Evolutionary conservation across 2,888 invertebrate genomes (phyloP), one percentile per base, ranked within the genome.

Genomic region (Drosophila aldrichi): DNA sequence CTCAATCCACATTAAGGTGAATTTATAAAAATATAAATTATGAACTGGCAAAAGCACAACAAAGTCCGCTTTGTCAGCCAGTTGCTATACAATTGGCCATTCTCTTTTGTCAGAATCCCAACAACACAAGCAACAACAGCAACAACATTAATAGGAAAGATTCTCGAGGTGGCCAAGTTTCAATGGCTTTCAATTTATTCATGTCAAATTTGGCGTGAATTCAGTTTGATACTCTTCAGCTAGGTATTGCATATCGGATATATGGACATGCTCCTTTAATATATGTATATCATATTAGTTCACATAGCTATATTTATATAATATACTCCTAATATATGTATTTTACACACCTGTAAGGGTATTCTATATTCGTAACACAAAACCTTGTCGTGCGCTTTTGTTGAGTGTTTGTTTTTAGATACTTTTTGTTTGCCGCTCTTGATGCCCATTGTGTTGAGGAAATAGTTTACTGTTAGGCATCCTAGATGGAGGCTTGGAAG

Each of bases 181-280:
- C 76, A 71, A 71, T 85, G 69, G 70, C 68, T 81, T 72, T 73
- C 79, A 85, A 85, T 82, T 77, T 85, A 88, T 88, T 85, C 85
- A 84, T 84, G 79, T 82, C 69, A 82, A 82, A 77, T 87, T 87
- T 82, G 74, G 81, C 77, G 82, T 82, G 74, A 85, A 79, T 79
- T 79, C 75, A 62, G 77, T 77, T 79, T 52, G 55, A 71, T 67
- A 57, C 75, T 62, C 70, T 75, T 12, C 52, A n/a, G n/a, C 52
- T n/a, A 0, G 16, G 14, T 9, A 20, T 34, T 14, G 34, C 36
- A 14, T 36, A 9, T 7, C 0, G n/a, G 5, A 16, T 8, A 22
- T 25, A 46, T 32, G 32, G 2, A 32, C 32, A 32, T 32, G 32
- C 32, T 9, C 32, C 9, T 25, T 7, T 25, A 46, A 25, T 46